These are phyloP conservation scores for Anas bahamensis DNA, from an alignment of 2,797 vertebrate species.

Conservation along the genomic window DNA sequence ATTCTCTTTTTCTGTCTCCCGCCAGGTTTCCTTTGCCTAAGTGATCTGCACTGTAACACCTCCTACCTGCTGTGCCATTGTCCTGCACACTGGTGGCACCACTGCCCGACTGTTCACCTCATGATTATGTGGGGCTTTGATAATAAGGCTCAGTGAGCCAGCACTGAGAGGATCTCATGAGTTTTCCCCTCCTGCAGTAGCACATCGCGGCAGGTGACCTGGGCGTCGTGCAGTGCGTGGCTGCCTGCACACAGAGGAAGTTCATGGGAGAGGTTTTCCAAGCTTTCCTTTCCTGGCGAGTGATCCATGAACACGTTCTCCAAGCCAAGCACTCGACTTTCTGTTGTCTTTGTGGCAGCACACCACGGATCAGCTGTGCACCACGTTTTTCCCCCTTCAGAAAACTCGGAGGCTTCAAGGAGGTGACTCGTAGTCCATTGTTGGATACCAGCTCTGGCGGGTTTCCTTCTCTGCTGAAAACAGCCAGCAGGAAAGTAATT, in stretches of 20 bases:
- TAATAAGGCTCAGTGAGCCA: not conserved
- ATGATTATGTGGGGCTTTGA: not conserved
- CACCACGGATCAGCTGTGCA: not conserved
- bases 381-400: not conserved
- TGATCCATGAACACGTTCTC: not conserved
- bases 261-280: not conserved
- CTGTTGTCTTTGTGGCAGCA: not conserved
- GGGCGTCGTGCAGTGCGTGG: not conserved
- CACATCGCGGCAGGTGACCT: slow-evolving; percentile 38
- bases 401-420: not conserved
- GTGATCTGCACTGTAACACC: not conserved
- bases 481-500: slow-evolving; percentile 40
- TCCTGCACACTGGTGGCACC: not conserved
- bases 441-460: not conserved
- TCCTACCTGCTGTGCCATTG: not conserved
- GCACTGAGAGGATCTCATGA: not conserved
- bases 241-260: not conserved
- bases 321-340: not conserved
- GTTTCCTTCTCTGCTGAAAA: not conserved
- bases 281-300: not conserved
- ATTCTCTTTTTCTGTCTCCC: not conserved
- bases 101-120: not conserved
- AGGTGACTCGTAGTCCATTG: slow-evolving; percentile 16
- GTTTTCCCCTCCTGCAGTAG: not conserved
- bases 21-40: not conserved